phyloP scores from a whole-genome alignment of 2,797 vertebrate species.

The Anniella stebbinsi region DNA sequence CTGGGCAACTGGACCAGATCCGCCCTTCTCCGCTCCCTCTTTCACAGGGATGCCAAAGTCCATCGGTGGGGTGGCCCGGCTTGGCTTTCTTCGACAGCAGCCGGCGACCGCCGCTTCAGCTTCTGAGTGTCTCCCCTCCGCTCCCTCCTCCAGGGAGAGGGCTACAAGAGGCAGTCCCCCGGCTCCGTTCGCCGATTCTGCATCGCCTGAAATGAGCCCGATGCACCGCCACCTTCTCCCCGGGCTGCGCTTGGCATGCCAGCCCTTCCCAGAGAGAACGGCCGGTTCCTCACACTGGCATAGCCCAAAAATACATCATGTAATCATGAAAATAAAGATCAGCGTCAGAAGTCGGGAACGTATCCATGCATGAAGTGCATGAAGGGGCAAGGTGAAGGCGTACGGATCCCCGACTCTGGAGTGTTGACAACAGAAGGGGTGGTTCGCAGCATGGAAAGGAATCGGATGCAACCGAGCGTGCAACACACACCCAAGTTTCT shows the following conservation, averaged over 20 bases:
- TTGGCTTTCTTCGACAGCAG: slow-evolving; percentile 2
- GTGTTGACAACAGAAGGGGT: slow-evolving; percentile 4
- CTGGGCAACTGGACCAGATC: not conserved
- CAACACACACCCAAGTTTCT: slow-evolving; percentile 42
- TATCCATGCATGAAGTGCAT: too few species aligned
- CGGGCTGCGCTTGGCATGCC: slow-evolving; percentile 43
- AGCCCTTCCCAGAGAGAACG: slow-evolving; percentile 4
- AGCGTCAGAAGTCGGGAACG: not conserved
- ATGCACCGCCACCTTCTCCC: slow-evolving; percentile 2
- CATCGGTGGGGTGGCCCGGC: not conserved
- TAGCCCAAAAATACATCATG: accelerated
- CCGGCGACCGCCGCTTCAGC: not conserved
- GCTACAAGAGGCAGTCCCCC: too few species aligned
- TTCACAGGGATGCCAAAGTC: slow-evolving; percentile 21
- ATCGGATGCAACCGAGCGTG: not conserved
- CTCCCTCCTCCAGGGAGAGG: not conserved
- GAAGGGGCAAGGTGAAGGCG: accelerated
- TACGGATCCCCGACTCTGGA: not conserved
- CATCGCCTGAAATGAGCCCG: not conserved
- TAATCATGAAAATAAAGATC: not conserved
- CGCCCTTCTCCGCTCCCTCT: accelerated
- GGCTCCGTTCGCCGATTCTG: not conserved
- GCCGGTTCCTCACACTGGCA: slow-evolving; percentile 10
- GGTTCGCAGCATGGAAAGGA: not conserved
- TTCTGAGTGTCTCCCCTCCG: not conserved